Base-by-base conservation (phyloP, 2,113 vertebrate species). In the Himantopus leucocephalus region DNA sequence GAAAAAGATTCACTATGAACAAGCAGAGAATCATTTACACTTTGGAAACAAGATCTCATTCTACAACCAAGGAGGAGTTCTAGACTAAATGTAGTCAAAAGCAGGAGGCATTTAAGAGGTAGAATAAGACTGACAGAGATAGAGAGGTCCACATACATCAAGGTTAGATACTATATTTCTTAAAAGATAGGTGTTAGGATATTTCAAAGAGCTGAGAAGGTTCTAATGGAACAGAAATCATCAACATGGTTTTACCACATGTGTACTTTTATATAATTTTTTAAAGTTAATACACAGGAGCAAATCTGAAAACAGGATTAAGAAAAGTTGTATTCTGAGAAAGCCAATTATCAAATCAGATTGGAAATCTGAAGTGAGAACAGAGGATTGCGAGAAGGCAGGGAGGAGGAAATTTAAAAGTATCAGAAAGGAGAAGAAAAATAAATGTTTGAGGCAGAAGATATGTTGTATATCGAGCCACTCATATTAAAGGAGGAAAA, bases 21-120 rank as follows among this genome's bases (percentile, higher is more conserved):
- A 45, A 72, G 41, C 13, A 73, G 23, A 91, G 21, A 78, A 75
- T 47, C 8, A 59, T 72, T 82, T 29, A 17, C n/a, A 47, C 29
- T 72, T 85, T 17, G 7, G 8, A 48, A 74, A 47, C 0, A 0
- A 88, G 47, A 37, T n/a, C 3, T 1, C 22, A 47, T 37, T 56
- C 43, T 37, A 22, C 20, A 76, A 2, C 8, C 20, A 79, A 75
- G 55, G 5, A 60, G 34, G 20, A 45, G 35, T 76, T 60, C 53
- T 35, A 35, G 18, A 58, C 6, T 26, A 84, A 52, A 60, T 5
- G 9, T 10, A 80, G 13, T 9, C 29, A 77, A 64, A 88, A 70
- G 9, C 12, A 45, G 70, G 16, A 52, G 23, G 6, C 23, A 30
- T 37, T 30, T 29, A 7, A 63, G 32, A 83, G 13, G 32, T 12